Conservation (phyloP, 2,888 invertebrate genomes). For the Uropetala carovei region DNA sequence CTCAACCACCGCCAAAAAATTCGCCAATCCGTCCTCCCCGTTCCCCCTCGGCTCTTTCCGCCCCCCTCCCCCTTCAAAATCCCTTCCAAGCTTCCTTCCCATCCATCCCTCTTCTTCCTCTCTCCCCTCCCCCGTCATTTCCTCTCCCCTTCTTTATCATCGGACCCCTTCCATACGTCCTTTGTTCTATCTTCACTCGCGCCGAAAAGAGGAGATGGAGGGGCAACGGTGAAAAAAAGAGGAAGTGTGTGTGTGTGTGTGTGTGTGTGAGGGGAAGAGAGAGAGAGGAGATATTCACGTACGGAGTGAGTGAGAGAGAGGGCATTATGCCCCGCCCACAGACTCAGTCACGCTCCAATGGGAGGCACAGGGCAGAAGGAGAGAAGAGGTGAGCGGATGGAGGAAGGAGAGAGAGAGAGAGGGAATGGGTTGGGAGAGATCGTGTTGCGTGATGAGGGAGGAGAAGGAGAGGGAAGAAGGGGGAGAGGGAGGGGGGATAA, state of each 20-base stretch:
- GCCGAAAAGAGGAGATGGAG: conserved; percentile 43
- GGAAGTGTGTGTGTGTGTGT: background rate
- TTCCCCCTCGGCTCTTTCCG: background rate
- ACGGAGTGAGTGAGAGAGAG: conserved; percentile 15
- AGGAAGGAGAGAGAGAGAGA: background rate
- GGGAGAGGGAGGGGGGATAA: conserved; percentile 2
- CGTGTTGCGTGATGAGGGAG: background rate
- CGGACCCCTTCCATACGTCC: conserved; percentile 10
- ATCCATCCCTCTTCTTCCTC: background rate
- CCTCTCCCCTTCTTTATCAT: background rate
- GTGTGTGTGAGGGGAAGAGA: background rate
- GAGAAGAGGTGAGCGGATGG: background rate
- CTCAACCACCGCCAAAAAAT: background rate
- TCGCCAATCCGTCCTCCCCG: background rate
- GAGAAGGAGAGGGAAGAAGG: background rate
- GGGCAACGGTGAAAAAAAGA: background rate
- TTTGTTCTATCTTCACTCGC: conserved; percentile 57
- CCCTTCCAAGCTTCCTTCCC: background rate
- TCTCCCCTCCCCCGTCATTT: background rate
- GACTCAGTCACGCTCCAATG: conserved; percentile 62
- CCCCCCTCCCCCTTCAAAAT: background rate
- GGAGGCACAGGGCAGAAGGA: conserved; percentile 50
- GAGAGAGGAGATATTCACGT: conserved; percentile 35
- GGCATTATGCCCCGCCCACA: conserved; percentile 60
- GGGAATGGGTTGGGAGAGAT: background rate